Conservation (phyloP, 2,797 vertebrate species). For the Rhinophrynus dorsalis region DNA sequence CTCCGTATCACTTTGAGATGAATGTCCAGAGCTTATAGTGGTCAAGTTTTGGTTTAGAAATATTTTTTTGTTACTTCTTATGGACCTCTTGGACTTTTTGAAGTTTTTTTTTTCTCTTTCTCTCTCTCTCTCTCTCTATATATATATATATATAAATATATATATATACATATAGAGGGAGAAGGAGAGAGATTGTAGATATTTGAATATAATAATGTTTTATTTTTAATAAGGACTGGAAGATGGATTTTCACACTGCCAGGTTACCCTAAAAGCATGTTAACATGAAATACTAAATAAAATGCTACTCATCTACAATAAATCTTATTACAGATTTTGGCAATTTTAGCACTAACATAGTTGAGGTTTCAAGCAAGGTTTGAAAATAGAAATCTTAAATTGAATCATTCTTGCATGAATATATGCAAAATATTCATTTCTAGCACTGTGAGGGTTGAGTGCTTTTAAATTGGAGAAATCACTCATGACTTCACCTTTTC, state of each 20-base stretch:
- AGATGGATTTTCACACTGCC: conserved; percentile 70
- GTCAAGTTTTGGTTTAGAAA: conserved; percentile 44
- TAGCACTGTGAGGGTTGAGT: conserved; percentile 98
- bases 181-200: conserved; percentile 58
- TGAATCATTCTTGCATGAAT: conserved; percentile 99
- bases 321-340: conserved; percentile 85
- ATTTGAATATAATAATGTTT: conserved; percentile 70
- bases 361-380: conserved; percentile 92
- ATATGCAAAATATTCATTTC: conserved; percentile 99
- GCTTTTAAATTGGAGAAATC: conserved; percentile 99
- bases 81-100: too few relatives aligned
- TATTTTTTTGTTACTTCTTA: conserved; percentile 54
- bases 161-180: too few relatives aligned
- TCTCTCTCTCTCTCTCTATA: too few relatives aligned
- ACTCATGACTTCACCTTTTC: conserved; percentile 99
- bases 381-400: conserved; percentile 99
- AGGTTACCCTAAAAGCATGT: conserved; percentile 80
- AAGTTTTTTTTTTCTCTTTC: too few relatives aligned
- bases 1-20: too few relatives aligned
- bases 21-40: too few relatives aligned
- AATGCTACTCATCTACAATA: conserved; percentile 83
- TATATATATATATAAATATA: too few relatives aligned
- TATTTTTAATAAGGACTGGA: conserved; percentile 78
- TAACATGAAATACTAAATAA: conserved; percentile 85
- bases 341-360: conserved; percentile 90